Conservation (phyloP, 2,888 invertebrate genomes). For the Norana najaformis region DNA sequence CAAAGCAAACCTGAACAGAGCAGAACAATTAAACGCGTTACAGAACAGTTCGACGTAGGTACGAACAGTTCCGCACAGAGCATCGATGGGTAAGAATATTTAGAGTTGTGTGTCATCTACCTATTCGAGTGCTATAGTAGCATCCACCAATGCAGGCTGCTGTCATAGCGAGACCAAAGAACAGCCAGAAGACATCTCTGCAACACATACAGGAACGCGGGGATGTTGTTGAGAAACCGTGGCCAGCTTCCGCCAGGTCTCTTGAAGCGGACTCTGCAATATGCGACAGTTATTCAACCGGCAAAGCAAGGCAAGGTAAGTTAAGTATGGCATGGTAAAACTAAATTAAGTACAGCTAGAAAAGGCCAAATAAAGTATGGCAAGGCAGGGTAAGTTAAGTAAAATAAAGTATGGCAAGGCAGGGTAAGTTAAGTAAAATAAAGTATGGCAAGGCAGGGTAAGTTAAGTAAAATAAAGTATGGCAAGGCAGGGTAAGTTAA, state of each 20-base stretch:
- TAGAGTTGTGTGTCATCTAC: background rate
- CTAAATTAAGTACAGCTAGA: too few species aligned
- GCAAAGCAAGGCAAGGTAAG: background rate
- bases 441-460: too few species aligned
- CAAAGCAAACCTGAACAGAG: background rate
- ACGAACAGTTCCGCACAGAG: background rate
- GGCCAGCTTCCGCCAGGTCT: background rate
- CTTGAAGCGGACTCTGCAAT: background rate
- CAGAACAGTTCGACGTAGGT: background rate
- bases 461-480: too few species aligned
- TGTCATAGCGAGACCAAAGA: background rate
- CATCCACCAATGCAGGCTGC: conserved; percentile 13
- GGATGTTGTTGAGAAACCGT: background rate
- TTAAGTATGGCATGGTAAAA: background rate
- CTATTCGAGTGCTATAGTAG: background rate
- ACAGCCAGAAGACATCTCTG: background rate
- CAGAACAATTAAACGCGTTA: background rate
- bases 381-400: too few species aligned
- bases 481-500: too few species aligned
- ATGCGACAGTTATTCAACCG: background rate
- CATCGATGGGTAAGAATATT: background rate
- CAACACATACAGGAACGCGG: background rate
- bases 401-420: background rate
- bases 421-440: background rate
- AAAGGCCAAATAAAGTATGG: background rate